A percentile compares a stretch with the other conserved stretches of the same genome.
These are phyloP conservation scores for Anoplophora glabripennis DNA, from an alignment of 1,140 invertebrate species.

Conservation along the genomic window DNA sequence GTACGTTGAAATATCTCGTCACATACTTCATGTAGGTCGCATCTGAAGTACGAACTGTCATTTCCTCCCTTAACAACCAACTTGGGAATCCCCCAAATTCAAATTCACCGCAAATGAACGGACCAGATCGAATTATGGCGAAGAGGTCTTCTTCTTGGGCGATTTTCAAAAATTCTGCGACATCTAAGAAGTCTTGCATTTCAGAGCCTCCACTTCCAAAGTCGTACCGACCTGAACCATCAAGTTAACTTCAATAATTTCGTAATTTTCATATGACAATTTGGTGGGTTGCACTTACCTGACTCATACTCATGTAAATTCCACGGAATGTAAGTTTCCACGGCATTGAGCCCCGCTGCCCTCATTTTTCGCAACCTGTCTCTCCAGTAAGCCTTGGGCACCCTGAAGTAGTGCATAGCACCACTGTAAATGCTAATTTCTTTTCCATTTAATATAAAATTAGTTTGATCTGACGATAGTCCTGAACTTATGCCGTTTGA, in stretches of 20 bases:
- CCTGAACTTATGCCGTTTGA: constrained; percentile 31
- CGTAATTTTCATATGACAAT: neutral
- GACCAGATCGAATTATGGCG: constrained; percentile 85
- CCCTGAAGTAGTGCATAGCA: constrained; percentile 88
- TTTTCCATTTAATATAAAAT: constrained; percentile 37
- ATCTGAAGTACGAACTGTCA: constrained; percentile 51
- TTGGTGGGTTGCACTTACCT: constrained; percentile 23
- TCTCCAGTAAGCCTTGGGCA: constrained; percentile 59
- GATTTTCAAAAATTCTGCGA: constrained; percentile 68
- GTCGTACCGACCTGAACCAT: constrained; percentile 51
- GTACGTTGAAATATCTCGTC: constrained; percentile 50
- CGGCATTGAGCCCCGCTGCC: constrained; percentile 76
- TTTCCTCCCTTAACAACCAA: constrained; percentile 34
- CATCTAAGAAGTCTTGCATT: constrained; percentile 56
- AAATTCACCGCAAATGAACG: constrained; percentile 89
- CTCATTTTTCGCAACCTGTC: constrained; percentile 30
- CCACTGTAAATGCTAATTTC: constrained; percentile 54
- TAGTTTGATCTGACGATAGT: constrained; percentile 26
- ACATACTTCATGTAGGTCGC: constrained; percentile 53
- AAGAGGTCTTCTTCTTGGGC: constrained; percentile 79
- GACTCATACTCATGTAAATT: constrained; percentile 75
- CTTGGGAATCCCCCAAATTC: constrained; percentile 52
- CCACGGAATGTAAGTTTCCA: constrained; percentile 95
- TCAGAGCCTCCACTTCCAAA: constrained; percentile 70
- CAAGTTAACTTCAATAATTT: neutral